Evolutionary conservation across 2,113 vertebrate species (phyloP).

Genomic region (Nycticorax nycticorax): DNA sequence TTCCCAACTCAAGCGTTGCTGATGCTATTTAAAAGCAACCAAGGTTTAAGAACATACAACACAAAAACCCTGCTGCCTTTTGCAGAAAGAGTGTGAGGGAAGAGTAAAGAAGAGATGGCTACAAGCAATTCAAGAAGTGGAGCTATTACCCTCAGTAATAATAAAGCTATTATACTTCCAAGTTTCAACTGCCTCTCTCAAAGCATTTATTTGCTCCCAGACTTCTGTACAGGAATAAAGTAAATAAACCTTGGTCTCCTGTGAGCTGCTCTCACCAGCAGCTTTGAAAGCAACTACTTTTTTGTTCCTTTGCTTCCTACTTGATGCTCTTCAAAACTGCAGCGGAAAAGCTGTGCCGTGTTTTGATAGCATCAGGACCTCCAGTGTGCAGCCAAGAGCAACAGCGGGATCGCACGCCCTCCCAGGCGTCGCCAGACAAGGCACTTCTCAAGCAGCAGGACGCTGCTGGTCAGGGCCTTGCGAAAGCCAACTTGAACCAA

Average conservation of each 20-base stretch:
- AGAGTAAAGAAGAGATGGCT: background rate
- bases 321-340: conserved; percentile 11
- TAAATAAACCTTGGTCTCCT: conserved; percentile 25
- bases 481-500: background rate
- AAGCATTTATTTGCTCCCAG: conserved; percentile 57
- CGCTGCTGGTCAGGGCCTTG: background rate
- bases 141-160: conserved; percentile 5
- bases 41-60: background rate
- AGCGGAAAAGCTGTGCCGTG: background rate
- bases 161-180: conserved; percentile 34
- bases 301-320: background rate
- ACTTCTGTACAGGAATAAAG: conserved; percentile 16
- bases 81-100: background rate
- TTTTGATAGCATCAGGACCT: background rate
- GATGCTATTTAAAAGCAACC: background rate
- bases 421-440: background rate
- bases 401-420: background rate
- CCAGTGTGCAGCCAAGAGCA: background rate
- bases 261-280: conserved; percentile 36
- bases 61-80: background rate
- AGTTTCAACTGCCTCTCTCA: conserved; percentile 4
- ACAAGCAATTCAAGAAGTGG: background rate
- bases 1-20: background rate
- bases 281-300: conserved; percentile 22
- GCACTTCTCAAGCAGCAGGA: background rate